Evolutionary conservation across 1,140 invertebrate species (phyloP), one percentile per base, ranked within the genome.

Genomic region (Drosophila ambigua): DNA sequence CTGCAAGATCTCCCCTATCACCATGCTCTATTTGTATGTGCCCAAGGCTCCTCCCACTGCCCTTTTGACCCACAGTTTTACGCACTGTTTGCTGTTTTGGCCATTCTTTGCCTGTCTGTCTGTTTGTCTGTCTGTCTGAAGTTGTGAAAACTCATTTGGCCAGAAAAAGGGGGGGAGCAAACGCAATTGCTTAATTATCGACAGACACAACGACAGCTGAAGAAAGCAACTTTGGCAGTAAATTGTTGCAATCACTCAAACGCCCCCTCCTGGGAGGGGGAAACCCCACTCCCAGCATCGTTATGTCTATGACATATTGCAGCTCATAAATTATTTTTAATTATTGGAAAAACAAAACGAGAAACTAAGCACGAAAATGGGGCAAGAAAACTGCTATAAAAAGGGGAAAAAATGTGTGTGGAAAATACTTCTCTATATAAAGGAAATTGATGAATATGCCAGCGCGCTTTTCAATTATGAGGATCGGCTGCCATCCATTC

Each of bases 141-240:
- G 51, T 66, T 65, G 54, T 64, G 49, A 58, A 85, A 85, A 84
- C 81, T 80, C 81, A 85, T 85, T 85, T 85, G 66, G 77, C 62
- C 78, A 61, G 35, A 4, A 13, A 39, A 39, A 39, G 4, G 11
- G 26, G 26, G 35, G 35, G 35, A 4, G 62, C 73, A 84, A 80
- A 80, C 82, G 77, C 82, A 85, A 87, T 87, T 87, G 75, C 74
- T 85, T 85, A 87, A 87, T 85, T 87, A 87, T 81, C 66, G 65
- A 85, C 74, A 72, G 74, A 75, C 11, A 5, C 35, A 39, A 13
- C 11, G 35, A 13, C 66, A 81, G 75, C 50, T 41, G 50, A 49
- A 44, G 44, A 49, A 44, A 24, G 44, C 31, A 75, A 77, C 59
- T 81, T 81, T 81, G 65, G 31, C 49, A 64, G 64, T 72, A 77